phyloP scores from a whole-genome alignment of 2,113 vertebrate species.

The Leucopsar rothschildi region DNA sequence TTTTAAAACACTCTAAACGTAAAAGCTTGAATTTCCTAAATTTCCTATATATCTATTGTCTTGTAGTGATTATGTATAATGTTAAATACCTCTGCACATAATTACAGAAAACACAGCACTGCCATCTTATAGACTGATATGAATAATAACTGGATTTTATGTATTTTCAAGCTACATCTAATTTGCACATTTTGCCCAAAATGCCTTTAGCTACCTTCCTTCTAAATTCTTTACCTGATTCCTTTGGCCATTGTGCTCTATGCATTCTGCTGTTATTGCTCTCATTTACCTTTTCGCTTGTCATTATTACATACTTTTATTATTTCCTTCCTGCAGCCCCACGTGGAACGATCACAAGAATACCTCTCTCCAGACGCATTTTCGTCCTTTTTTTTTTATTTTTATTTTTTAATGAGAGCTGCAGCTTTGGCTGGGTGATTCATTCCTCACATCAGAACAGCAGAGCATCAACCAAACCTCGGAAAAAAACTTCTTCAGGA shows the following conservation, averaged over 20 bases:
- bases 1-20: not conserved
- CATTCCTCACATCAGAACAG: rapidly evolving
- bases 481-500: too few relatives aligned
- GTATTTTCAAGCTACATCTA: not conserved
- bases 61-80: not conserved
- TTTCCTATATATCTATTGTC: not conserved
- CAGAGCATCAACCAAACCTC: rapidly evolving
- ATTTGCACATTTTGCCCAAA: not conserved
- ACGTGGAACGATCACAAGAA: rapidly evolving
- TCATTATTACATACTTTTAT: not conserved
- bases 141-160: not conserved
- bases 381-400: not conserved
- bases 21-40: not conserved
- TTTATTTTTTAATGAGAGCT: not conserved
- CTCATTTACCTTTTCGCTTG: not conserved
- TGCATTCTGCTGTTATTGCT: not conserved
- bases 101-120: not conserved
- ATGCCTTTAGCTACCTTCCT: not conserved
- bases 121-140: not conserved
- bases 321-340: not conserved
- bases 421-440: too few relatives aligned
- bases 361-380: rapidly evolving
- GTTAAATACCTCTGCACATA: not conserved
- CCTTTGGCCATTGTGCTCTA: not conserved
- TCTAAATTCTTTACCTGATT: not conserved